Evolutionary conservation across 2,113 vertebrate species (phyloP).

Genomic region (Bagarius yarrelli): DNA sequence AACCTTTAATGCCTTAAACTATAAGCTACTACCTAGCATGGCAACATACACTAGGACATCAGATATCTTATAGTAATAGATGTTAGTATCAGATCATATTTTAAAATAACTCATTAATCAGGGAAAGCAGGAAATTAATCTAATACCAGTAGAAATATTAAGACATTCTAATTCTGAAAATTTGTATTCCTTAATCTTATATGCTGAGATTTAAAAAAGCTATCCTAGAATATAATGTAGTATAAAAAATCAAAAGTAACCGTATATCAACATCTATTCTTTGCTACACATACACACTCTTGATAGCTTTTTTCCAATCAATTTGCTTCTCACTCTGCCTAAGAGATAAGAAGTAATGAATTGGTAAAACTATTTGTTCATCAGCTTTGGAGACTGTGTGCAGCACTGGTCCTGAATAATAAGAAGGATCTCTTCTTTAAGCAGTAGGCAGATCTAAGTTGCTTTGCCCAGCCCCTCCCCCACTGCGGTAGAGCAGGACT

Average conservation of each 20-base stretch:
- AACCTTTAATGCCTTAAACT: too few relatives aligned
- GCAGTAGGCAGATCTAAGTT: constrained; percentile 59
- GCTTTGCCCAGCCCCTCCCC: constrained; percentile 60
- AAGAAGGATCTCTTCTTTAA: constrained; percentile 59
- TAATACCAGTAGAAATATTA: neutral
- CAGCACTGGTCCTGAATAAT: constrained; percentile 60
- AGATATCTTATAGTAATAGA: neutral
- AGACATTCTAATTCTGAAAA: neutral
- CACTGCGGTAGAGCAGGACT: constrained; percentile 58
- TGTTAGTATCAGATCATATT: neutral
- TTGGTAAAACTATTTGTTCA: constrained; percentile 56
- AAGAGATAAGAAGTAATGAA: constrained; percentile 29
- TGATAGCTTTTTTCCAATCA: neutral
- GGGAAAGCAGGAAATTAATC: neutral
- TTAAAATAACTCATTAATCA: neutral
- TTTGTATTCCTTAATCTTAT: neutral
- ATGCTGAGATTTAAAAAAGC: neutral
- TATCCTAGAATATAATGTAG: neutral
- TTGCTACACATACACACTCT: neutral
- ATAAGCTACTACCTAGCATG: neutral
- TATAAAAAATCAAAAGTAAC: neutral
- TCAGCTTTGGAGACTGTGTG: constrained; percentile 51
- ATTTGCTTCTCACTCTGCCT: neutral
- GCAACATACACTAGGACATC: neutral
- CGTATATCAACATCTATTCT: neutral